Conservation (phyloP, 1,140 invertebrate species). For the Chlorops oryzae region DNA sequence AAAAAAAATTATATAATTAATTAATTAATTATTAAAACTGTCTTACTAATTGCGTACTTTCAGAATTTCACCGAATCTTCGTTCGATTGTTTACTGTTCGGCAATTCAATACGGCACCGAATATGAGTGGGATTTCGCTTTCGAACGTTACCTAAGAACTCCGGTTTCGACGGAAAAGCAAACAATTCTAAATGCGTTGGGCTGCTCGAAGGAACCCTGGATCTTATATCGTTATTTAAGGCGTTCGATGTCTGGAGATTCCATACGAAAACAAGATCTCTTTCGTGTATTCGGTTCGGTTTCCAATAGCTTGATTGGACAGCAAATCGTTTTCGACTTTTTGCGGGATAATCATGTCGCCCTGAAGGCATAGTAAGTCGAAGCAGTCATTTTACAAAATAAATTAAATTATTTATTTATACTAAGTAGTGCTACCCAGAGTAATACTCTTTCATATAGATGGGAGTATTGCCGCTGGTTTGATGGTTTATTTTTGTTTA, state of each 20-base stretch:
- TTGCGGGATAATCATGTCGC: constrained; percentile 65
- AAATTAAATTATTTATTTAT: too few relatives aligned
- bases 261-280: constrained; percentile 75
- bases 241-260: constrained; percentile 62
- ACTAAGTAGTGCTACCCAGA: neutral
- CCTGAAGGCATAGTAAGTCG: constrained; percentile 65
- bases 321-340: constrained; percentile 68
- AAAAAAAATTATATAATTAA: constrained; percentile 3
- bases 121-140: constrained; percentile 79
- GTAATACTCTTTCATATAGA: too few relatives aligned
- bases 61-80: constrained; percentile 71
- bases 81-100: constrained; percentile 75
- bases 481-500: too few relatives aligned
- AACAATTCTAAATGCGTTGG: constrained; percentile 65
- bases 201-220: constrained; percentile 72
- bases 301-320: constrained; percentile 63
- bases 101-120: constrained; percentile 73
- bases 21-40: neutral
- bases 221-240: constrained; percentile 69
- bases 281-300: constrained; percentile 66
- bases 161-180: constrained; percentile 72
- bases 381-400: neutral
- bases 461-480: too few relatives aligned
- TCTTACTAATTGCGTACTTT: too few relatives aligned
- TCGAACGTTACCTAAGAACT: constrained; percentile 65